A percentile compares a stretch with the other conserved stretches of the same genome.
These are phyloP conservation scores for Phalacrocorax brasilianus DNA, from an alignment of 2,113 vertebrate species.

Conservation along the genomic window DNA sequence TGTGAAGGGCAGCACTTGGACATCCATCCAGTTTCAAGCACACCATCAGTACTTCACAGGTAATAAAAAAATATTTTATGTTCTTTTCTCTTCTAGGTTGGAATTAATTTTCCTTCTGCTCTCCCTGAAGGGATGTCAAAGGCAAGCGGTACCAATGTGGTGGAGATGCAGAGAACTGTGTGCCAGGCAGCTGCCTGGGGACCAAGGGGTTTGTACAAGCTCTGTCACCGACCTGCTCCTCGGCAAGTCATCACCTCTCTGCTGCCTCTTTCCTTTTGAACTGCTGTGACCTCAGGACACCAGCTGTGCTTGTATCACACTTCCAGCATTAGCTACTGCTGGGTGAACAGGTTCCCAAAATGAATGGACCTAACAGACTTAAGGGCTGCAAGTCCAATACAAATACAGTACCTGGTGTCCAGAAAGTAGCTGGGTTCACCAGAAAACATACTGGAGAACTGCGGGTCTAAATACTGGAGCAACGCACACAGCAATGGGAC, in stretches of 20 bases:
- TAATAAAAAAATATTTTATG: neutral
- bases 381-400: neutral
- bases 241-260: accelerated
- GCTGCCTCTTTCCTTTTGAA: neutral
- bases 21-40: neutral
- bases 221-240: neutral
- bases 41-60: neutral
- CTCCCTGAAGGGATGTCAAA: neutral
- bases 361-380: neutral
- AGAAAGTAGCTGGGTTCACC: neutral
- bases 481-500: too few species aligned
- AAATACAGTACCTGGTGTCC: neutral
- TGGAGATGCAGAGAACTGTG: neutral
- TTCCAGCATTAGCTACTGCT: neutral
- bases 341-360: neutral
- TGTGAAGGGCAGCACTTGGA: neutral
- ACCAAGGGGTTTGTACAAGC: neutral
- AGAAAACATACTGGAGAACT: neutral
- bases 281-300: neutral
- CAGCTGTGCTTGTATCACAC: neutral
- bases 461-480: neutral
- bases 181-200: neutral
- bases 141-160: neutral
- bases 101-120: neutral
- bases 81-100: neutral